These are phyloP conservation scores for honey bee (Apis mellifera) DNA, from an alignment of 1,140 invertebrate genomes.

Conservation along the genomic window DNA sequence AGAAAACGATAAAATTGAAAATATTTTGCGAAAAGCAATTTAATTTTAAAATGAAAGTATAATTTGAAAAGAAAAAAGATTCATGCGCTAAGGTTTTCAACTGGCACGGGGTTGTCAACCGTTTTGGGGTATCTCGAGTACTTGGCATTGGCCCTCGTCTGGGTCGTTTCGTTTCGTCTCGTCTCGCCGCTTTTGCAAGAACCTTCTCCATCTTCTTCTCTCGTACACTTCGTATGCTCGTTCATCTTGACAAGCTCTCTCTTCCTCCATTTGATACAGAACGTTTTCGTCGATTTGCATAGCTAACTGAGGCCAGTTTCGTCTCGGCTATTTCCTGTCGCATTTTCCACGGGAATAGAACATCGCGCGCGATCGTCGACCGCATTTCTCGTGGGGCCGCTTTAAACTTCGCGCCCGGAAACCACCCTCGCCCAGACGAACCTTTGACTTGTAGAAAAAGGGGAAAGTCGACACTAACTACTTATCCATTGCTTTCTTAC, in stretches of 20 bases:
- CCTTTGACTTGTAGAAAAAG: background rate
- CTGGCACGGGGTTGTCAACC: conserved; percentile 54
- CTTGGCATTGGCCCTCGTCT: conserved; percentile 64
- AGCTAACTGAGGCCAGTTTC: conserved; percentile 69
- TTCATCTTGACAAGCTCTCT: background rate
- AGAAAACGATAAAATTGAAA: too few relatives aligned
- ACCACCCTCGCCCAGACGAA: conserved; percentile 26
- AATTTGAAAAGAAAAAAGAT: conserved; percentile 9
- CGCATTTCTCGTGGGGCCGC: conserved; percentile 70
- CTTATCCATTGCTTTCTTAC: conserved; percentile 14
- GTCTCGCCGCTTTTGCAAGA: conserved; percentile 13
- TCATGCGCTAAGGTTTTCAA: conserved; percentile 12
- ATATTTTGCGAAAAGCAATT: background rate
- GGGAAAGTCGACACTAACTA: background rate
- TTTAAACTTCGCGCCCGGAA: conserved; percentile 50
- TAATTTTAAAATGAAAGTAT: background rate
- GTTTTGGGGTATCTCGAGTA: conserved; percentile 39
- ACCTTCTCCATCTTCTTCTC: background rate
- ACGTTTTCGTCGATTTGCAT: conserved; percentile 64
- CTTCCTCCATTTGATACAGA: conserved; percentile 21
- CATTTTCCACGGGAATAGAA: conserved; percentile 77
- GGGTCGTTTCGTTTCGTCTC: conserved; percentile 30
- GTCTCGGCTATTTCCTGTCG: conserved; percentile 78
- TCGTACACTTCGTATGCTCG: background rate
- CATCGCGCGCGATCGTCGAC: conserved; percentile 69